Percentiles rank a stretch among this genome's conserved stretches.
These are phyloP conservation scores for Clamator glandarius DNA, from an alignment of 2,797 vertebrate species.

Conservation along the genomic window DNA sequence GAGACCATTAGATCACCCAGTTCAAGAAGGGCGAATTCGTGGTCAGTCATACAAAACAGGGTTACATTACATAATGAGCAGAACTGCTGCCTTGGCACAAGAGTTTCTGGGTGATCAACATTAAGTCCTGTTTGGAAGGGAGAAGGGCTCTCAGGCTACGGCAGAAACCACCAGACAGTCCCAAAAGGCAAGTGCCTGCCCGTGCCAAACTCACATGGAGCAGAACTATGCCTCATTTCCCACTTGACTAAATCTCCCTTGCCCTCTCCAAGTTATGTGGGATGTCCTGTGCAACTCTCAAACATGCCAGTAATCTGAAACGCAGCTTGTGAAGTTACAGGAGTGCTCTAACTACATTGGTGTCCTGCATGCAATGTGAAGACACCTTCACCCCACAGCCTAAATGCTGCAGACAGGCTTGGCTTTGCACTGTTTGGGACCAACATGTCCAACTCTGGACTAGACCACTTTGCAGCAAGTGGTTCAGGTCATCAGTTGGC, in stretches of 20 bases:
- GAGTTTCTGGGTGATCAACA: not conserved
- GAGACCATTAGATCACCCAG: not conserved
- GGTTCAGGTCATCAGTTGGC: not conserved
- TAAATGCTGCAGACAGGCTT: not conserved
- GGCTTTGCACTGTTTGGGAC: not conserved
- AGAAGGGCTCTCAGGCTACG: not conserved
- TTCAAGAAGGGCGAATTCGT: not conserved
- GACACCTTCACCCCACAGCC: not conserved
- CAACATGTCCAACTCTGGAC: not conserved
- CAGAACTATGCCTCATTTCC: not conserved
- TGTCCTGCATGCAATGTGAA: not conserved
- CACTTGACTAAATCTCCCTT: not conserved
- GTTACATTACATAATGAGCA: not conserved
- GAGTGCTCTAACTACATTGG: not conserved
- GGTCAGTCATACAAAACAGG: not conserved
- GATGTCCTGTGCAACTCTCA: not conserved
- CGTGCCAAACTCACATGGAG: fast-evolving
- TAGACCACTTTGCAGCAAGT: not conserved
- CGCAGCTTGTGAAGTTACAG: not conserved
- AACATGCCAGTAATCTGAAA: not conserved
- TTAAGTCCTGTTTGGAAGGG: not conserved
- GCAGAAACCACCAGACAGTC: not conserved
- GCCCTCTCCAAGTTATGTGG: not conserved
- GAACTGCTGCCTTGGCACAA: not conserved
- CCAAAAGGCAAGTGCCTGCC: not conserved